A percentile compares a stretch with the other conserved stretches of the same genome.
phyloP scores from a whole-genome alignment of 2,888 invertebrate species.

The Phragmatobia fuliginosa region DNA sequence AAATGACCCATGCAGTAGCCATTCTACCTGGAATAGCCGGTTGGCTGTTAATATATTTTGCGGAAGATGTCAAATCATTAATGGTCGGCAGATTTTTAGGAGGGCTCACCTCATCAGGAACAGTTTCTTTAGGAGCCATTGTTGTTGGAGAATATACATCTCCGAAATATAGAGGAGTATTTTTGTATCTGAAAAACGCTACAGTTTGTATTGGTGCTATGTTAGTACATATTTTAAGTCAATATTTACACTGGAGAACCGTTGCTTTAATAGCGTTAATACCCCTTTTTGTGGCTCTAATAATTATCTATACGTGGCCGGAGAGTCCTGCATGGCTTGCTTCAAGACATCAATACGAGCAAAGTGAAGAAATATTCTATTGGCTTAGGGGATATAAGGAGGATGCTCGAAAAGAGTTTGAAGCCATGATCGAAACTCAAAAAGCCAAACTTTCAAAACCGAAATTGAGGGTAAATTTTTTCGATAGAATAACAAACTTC shows the following conservation, averaged over 20 bases:
- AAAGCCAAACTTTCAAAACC: constrained; percentile 24
- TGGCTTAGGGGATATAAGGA: constrained; percentile 80
- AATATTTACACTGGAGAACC: constrained; percentile 58
- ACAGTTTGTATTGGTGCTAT: constrained; percentile 58
- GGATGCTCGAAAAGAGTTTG: constrained; percentile 62
- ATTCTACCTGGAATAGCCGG: constrained; percentile 50
- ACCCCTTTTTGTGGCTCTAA: constrained; percentile 33
- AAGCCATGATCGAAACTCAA: constrained; percentile 37
- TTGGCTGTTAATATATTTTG: constrained; percentile 59
- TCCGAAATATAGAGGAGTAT: constrained; percentile 64
- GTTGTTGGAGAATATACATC: constrained; percentile 66
- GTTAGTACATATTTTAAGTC: constrained; percentile 55
- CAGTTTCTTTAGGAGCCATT: constrained; percentile 58
- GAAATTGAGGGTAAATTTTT: neutral
- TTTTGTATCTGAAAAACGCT: constrained; percentile 64
- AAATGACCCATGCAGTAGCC: constrained; percentile 44
- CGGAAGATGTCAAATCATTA: constrained; percentile 48
- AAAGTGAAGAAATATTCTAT: constrained; percentile 60
- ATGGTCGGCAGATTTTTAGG: constrained; percentile 55
- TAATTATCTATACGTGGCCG: constrained; percentile 50
- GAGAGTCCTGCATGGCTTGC: constrained; percentile 54
- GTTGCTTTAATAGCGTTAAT: constrained; percentile 48
- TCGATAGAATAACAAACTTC: constrained; percentile 35
- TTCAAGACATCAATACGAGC: constrained; percentile 36
- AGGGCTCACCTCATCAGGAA: constrained; percentile 56